Conservation (phyloP, 2,888 invertebrate genomes). For the Scrobipalpa costella region DNA sequence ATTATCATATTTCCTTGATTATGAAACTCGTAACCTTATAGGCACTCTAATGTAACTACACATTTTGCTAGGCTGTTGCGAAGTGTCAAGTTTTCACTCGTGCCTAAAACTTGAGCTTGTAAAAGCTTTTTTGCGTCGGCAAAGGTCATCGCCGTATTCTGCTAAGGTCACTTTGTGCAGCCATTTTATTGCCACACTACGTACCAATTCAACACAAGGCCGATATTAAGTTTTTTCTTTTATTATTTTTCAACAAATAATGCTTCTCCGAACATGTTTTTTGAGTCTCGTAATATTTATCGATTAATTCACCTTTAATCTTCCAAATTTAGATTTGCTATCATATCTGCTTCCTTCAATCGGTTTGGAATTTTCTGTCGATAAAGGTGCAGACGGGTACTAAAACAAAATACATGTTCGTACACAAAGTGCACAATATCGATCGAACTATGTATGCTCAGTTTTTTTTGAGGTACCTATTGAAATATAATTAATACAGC, state of each 20-base stretch:
- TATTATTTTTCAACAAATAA: constrained; percentile 42
- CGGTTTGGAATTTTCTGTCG: neutral
- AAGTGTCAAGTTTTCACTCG: no score
- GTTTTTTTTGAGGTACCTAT: constrained; percentile 8
- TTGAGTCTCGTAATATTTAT: neutral
- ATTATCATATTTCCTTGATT: neutral
- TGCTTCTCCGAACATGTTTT: constrained; percentile 38
- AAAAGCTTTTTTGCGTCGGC: constrained; percentile 61
- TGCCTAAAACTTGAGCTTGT: constrained; percentile 47
- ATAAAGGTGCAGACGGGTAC: neutral
- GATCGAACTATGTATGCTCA: neutral
- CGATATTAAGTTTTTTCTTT: constrained; percentile 64
- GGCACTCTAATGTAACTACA: neutral
- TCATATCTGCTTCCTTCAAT: neutral
- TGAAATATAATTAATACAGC: constrained; percentile 48
- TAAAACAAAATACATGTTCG: neutral
- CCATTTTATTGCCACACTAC: constrained; percentile 73
- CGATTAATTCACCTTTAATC: neutral
- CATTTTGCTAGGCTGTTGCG: constrained; percentile 2
- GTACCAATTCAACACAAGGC: constrained; percentile 72
- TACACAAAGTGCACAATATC: neutral
- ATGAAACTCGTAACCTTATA: neutral
- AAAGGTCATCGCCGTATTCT: constrained; percentile 70
- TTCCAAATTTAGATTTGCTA: neutral
- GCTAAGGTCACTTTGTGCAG: constrained; percentile 73